Base-by-base conservation (phyloP, 2,797 vertebrate genomes). In the Gallinago stenura region DNA sequence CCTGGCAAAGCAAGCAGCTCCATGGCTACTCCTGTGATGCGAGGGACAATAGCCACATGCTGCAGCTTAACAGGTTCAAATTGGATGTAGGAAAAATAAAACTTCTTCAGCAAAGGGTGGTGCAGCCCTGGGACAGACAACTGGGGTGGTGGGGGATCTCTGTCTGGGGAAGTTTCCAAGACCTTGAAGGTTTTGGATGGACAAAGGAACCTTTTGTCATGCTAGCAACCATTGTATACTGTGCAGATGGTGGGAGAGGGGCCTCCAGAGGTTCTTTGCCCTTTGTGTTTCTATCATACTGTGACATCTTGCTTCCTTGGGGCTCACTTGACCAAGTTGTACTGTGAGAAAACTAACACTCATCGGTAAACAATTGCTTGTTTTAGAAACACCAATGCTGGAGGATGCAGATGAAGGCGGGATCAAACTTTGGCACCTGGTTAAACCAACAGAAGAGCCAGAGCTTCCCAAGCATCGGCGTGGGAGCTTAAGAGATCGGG, bases 371-470 rank as follows among this genome's bases (percentile, higher is more conserved):
- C 16, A 61, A 41, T 30, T 77, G 33, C 15, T 37, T 80, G 30
- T 43, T 90, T 71, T 97, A 99, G 99, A 99, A 97, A 99, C 99
- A 2, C 99, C 99, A 0, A 99, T 99, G 99, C 98, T 99, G 96
- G 99, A 99, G 94, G 99, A 99, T 43, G 98, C 99, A 14, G 99
- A 99, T n/a, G 99, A 99, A 93, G 99, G 99, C 2, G 99, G 99
- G 30, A 98, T 99, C 91, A 98, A 99, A 87, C 97, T 99, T 76
- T 99, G 99, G 99, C 99, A 99, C 92, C 98, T 99, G 93, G 99
- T 99, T 68, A 99, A 99, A 93, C 99, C 99, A 53, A 99, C 98
- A 7, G 99, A 99, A 96, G 99, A 99, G 94, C 99, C 99, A 0
- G 99, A 99, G 87, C 98, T 99, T 25, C 99, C 99, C 65, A 99